phyloP scores from a whole-genome alignment of 1,140 invertebrate species.

The Laupala kohalensis region DNA sequence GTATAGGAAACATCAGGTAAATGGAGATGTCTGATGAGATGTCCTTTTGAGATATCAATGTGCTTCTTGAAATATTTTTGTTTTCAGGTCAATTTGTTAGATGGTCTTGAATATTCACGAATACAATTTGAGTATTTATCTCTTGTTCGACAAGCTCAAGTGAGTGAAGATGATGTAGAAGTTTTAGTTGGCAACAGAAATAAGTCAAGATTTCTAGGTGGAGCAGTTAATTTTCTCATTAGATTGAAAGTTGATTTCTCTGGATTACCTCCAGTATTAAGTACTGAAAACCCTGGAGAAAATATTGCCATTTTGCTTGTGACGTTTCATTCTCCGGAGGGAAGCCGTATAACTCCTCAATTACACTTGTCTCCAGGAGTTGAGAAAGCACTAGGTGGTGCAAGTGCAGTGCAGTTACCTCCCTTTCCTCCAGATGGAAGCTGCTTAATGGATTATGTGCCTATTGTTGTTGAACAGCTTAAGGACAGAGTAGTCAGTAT shows the following conservation, averaged over 20 bases:
- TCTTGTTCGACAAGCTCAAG: constrained; percentile 20
- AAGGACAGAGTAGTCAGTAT: constrained; percentile 27
- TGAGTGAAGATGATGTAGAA: constrained; percentile 25
- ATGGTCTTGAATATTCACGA: constrained; percentile 21
- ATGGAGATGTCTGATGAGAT: too few relatives aligned
- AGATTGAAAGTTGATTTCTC: constrained; percentile 25
- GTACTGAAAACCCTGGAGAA: constrained; percentile 22
- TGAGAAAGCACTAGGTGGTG: constrained; percentile 22
- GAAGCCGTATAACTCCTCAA: constrained; percentile 21
- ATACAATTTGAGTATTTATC: constrained; percentile 23
- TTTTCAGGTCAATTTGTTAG: constrained; percentile 22
- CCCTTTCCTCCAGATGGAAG: constrained; percentile 21
- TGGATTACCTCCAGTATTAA: constrained; percentile 19
- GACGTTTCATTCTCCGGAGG: constrained; percentile 23
- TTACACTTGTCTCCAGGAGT: constrained; percentile 26
- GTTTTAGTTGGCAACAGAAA: constrained; percentile 19
- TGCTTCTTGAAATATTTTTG: neutral
- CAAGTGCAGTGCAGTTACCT: constrained; percentile 21
- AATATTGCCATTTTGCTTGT: constrained; percentile 24
- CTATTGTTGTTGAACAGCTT: constrained; percentile 34
- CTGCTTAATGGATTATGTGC: constrained; percentile 39
- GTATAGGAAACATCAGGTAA: constrained; percentile 40
- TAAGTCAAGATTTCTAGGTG: neutral
- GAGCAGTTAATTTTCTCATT: constrained; percentile 24
- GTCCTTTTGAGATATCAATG: neutral